Evolutionary conservation across 2,113 vertebrate species (phyloP), one percentile per base, ranked within the genome.

Genomic region (Aptenodytes patagonicus): DNA sequence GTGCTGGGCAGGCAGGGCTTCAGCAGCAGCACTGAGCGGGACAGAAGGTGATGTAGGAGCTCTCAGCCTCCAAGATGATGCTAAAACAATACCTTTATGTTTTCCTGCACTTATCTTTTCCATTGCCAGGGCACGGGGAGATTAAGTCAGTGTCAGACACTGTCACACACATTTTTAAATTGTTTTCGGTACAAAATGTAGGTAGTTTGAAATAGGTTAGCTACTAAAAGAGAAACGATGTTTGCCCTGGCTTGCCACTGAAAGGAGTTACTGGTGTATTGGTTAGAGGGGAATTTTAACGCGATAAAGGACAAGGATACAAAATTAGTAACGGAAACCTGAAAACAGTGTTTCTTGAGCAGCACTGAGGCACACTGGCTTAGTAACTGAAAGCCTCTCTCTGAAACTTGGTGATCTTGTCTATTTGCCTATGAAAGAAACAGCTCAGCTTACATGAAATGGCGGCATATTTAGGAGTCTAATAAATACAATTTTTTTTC

Each of bases 61-160:
- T 40, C 77, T n/a, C 31, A 4, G 49, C 66, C 66, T 52, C 60
- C 3, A 32, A 51, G 19, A 12, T 18, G 61, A 62, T 70, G 69
- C 42, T 62, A 2, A 78, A 89, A 4, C 18, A 38, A 3, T 5
- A 60, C 44, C 3, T 84, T 73, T 5, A 1, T 29, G 0, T 89
- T 81, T 61, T 71, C 51, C 70, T 60, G 32, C 26, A 2, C 54
- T 92, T 65, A 25, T 28, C 40, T 70, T 58, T 44, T 17, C 32
- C 66, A 38, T 11, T 11, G 26, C 2, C 1, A 42, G 46, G 32
- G 22, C 65, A 12, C 0, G 0, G 57, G 28, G 57, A 42, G n/a
- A 52, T 52, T 7, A 62, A 86, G 25, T 44, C 64, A 13, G 19
- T 3, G 46, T n/a, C 83, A 93, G 46, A 25, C 32, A 7, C 14